These are phyloP conservation scores for Platysteira castanea DNA, from an alignment of 2,113 vertebrate species.

Conservation along the genomic window DNA sequence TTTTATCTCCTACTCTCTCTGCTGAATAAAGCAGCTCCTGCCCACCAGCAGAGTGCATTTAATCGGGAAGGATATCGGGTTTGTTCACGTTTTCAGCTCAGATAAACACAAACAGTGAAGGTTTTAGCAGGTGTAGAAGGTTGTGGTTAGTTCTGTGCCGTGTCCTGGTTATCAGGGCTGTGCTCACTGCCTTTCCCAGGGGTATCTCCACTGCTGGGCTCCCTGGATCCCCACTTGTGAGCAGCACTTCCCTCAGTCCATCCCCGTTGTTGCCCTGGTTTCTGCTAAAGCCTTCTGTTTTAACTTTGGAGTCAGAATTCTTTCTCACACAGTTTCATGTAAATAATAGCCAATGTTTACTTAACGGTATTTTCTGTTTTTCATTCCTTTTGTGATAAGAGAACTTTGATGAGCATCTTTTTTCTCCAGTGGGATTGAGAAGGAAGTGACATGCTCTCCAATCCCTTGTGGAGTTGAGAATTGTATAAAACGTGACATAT, in stretches of 20 bases:
- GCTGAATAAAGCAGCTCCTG: neutral
- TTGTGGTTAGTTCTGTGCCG: neutral
- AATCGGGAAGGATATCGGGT: neutral
- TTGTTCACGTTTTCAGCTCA: neutral
- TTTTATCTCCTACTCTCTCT: neutral
- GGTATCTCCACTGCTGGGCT: neutral
- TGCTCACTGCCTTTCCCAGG: neutral
- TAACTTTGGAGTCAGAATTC: too few relatives aligned
- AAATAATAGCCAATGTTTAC: too few relatives aligned
- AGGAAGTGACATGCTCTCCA: too few relatives aligned
- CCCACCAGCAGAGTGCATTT: neutral
- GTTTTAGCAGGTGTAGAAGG: neutral
- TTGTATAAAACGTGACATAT: too few relatives aligned
- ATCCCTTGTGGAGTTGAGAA: too few relatives aligned
- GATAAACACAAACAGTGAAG: neutral
- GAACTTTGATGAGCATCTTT: too few relatives aligned
- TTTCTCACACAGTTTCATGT: too few relatives aligned
- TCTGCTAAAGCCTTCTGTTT: too few relatives aligned
- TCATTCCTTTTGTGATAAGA: too few relatives aligned
- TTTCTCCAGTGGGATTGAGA: too few relatives aligned
- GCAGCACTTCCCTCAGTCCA: neutral
- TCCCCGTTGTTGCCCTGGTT: too few relatives aligned
- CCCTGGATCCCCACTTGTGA: neutral
- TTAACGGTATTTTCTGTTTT: too few relatives aligned
- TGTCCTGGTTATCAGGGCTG: neutral